Conservation (phyloP, 2,797 vertebrate genomes). For the Lacerta bilineata region DNA sequence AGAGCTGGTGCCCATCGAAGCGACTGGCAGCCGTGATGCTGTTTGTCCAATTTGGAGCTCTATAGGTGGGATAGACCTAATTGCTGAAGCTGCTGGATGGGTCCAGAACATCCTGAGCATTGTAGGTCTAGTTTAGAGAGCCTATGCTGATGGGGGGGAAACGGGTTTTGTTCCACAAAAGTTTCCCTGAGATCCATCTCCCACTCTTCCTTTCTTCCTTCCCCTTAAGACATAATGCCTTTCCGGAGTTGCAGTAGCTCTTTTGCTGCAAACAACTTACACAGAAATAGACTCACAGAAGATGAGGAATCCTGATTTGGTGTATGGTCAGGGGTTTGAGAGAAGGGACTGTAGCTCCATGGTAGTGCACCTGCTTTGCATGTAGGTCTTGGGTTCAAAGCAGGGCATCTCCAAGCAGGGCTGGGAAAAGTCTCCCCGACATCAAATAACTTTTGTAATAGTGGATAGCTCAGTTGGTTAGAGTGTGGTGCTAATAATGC, state of each 20-base stretch:
- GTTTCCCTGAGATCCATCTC: neutral
- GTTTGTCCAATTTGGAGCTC: slow-evolving; percentile 28
- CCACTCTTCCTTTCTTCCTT: neutral
- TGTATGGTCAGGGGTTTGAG: no score
- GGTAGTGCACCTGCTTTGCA: no score
- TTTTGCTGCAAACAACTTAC: neutral
- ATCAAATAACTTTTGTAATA: no score
- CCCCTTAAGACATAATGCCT: neutral
- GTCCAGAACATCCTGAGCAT: neutral
- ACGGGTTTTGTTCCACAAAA: no score
- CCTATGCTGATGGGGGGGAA: no score
- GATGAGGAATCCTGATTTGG: neutral
- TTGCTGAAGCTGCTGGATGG: neutral
- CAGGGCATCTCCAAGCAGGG: no score
- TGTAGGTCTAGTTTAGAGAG: neutral
- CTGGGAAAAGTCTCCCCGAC: no score
- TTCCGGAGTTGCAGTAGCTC: neutral
- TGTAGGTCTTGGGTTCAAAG: no score
- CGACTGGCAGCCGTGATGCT: slow-evolving; percentile 50
- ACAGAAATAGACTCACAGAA: neutral
- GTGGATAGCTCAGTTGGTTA: no score
- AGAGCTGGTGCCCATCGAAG: slow-evolving; percentile 53
- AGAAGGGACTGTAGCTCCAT: no score
- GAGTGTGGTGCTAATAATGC: no score
- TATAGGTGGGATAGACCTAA: neutral